Evolutionary conservation across 2,797 vertebrate genomes (phyloP).

Genomic region (Girardinus metallicus): DNA sequence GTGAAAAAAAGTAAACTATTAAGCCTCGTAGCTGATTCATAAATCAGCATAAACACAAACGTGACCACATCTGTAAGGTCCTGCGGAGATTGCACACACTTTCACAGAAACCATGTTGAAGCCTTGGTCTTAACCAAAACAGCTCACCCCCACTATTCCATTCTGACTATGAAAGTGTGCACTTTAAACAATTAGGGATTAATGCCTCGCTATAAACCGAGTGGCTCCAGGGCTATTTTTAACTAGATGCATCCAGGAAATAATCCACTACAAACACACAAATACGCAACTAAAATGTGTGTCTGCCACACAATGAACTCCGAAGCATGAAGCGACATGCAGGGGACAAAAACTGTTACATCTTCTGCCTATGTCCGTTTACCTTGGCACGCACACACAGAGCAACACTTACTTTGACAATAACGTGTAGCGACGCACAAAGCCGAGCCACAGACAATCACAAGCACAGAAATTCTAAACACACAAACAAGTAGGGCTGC

Average conservation of each 20-base stretch:
- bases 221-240: constrained; percentile 34
- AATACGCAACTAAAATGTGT: not conserved
- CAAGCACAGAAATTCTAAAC: constrained; percentile 1
- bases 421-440: constrained; percentile 22
- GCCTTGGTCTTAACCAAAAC: not conserved
- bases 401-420: constrained; percentile 12
- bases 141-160: not conserved
- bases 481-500: not conserved
- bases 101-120: not conserved
- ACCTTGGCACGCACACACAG: constrained; percentile 13
- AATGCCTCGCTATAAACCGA: constrained; percentile 27
- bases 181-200: constrained; percentile 62
- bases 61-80: not conserved
- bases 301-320: constrained; percentile 24
- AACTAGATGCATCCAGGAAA: constrained; percentile 39
- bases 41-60: not conserved
- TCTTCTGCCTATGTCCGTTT: constrained; percentile 57
- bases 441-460: constrained; percentile 10
- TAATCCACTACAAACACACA: constrained; percentile 8
- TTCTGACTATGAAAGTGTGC: constrained; percentile 14
- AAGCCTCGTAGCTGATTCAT: not conserved
- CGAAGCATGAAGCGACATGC: constrained; percentile 31
- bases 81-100: not conserved
- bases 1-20: not conserved
- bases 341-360: constrained; percentile 53